Percentiles rank a stretch among this genome's conserved stretches.
phyloP scores from a whole-genome alignment of 2,113 vertebrate genomes.

The Gila orcuttii region DNA sequence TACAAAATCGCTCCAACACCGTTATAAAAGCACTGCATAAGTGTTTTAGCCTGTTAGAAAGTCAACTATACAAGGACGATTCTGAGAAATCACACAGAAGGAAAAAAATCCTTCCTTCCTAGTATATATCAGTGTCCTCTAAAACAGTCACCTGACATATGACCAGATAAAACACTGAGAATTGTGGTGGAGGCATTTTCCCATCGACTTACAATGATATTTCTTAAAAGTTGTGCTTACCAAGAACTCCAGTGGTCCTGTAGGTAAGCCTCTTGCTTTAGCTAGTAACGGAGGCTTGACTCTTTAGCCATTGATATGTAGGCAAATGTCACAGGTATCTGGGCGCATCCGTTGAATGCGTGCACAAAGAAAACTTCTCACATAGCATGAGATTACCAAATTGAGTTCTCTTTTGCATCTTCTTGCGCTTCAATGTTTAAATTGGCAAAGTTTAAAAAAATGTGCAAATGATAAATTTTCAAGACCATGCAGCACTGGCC shows the following conservation, averaged over 20 bases:
- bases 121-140: not conserved
- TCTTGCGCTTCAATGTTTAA: no score
- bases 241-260: not conserved
- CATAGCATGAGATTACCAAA: no score
- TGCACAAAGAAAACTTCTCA: no score
- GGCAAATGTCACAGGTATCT: no score
- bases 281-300: no score
- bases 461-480: no score
- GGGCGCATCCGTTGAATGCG: no score
- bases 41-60: not conserved
- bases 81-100: not conserved
- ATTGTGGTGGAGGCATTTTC: not conserved
- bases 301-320: no score
- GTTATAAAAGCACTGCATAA: not conserved
- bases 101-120: not conserved
- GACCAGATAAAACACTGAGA: conserved; percentile 8
- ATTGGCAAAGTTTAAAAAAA: no score
- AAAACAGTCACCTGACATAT: not conserved
- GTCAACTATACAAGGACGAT: not conserved
- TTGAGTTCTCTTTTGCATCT: no score
- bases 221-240: not conserved
- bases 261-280: not conserved
- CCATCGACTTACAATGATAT: not conserved
- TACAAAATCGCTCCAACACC: not conserved
- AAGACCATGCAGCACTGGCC: no score